Evolutionary conservation across 1,140 invertebrate species (phyloP).

Genomic region (Sarcophaga peregrina): DNA sequence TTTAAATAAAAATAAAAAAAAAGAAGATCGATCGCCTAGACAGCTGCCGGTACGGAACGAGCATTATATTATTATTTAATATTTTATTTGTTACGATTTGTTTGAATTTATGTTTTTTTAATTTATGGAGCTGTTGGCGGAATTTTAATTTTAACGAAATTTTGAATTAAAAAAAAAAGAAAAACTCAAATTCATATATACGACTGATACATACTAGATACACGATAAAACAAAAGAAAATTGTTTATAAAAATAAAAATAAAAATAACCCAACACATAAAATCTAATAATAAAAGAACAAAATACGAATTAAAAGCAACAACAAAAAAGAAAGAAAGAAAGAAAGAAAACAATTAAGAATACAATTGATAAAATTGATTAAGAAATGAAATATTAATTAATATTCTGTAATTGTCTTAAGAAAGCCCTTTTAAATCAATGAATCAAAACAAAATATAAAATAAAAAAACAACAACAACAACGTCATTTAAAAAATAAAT

Average conservation of each 20-base stretch:
- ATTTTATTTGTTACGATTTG: neutral
- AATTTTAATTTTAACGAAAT: slow-evolving; percentile 4
- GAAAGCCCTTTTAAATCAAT: neutral
- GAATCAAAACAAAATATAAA: neutral
- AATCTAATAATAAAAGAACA: neutral
- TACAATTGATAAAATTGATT: neutral
- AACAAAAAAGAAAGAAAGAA: no score
- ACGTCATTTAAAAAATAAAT: no score
- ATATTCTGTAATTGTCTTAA: neutral
- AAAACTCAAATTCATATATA: neutral
- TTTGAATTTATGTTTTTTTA: neutral
- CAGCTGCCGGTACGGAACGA: neutral
- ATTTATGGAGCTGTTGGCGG: neutral
- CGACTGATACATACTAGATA: neutral
- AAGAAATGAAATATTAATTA: neutral
- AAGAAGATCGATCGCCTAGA: slow-evolving; percentile 1
- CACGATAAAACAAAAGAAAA: neutral
- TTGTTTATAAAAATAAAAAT: no score
- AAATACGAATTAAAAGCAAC: neutral
- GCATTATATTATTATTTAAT: neutral
- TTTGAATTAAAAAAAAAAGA: neutral
- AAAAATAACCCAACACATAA: no score
- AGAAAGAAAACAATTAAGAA: neutral
- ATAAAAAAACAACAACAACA: neutral
- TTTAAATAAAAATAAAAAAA: neutral